These are phyloP conservation scores for Dromococcyx pavoninus DNA, from an alignment of 2,797 vertebrate species.

Conservation along the genomic window DNA sequence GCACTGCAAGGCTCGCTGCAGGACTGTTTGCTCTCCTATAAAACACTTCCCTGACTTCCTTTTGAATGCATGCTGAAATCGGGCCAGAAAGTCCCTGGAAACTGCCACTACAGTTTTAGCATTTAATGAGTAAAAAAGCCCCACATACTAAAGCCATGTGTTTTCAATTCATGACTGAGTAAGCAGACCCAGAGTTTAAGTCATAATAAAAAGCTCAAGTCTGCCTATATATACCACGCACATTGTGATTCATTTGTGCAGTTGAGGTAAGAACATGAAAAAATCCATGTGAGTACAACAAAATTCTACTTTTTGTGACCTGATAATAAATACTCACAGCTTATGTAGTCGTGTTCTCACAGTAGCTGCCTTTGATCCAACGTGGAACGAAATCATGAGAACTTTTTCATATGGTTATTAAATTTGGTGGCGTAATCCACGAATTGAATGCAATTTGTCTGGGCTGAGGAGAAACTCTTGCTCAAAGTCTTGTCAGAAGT, in stretches of 20 bases:
- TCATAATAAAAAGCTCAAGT: conserved; percentile 15
- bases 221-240: accelerated
- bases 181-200: not conserved
- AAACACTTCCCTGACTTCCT: not conserved
- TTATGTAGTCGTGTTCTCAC: not conserved
- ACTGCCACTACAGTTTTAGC: not conserved
- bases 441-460: not conserved
- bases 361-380: not conserved
- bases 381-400: not conserved
- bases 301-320: not conserved
- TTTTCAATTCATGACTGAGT: conserved; percentile 40
- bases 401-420: not conserved
- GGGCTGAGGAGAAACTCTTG: not conserved
- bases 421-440: not conserved
- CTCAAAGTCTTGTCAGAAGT: not conserved
- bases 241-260: not conserved
- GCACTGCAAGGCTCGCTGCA: not conserved
- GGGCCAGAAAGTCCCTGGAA: not conserved
- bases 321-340: conserved; percentile 4
- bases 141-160: conserved; percentile 9
- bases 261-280: not conserved
- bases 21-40: not conserved
- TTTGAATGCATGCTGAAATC: not conserved
- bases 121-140: not conserved
- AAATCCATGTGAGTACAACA: not conserved